These are phyloP conservation scores for Hyles lineata DNA, from an alignment of 2,888 invertebrate species.

Conservation along the genomic window DNA sequence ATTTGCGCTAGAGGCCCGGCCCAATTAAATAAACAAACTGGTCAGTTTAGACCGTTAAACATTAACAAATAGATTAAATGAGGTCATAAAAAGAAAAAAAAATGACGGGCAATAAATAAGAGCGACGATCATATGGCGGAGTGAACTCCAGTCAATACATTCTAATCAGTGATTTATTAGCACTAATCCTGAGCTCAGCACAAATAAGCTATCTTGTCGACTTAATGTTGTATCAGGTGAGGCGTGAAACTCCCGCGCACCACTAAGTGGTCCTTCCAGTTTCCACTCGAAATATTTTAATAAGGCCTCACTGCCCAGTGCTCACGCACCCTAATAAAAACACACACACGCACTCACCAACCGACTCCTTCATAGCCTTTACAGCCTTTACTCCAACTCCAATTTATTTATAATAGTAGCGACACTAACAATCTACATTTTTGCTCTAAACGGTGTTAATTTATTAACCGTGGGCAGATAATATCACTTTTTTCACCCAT, in stretches of 20 bases:
- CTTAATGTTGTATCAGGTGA: constrained; percentile 84
- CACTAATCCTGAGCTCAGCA: constrained; percentile 83
- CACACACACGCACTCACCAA: constrained; percentile 73
- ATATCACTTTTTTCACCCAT: constrained; percentile 84
- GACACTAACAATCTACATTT: constrained; percentile 84
- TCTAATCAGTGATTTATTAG: constrained; percentile 85
- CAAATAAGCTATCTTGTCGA: constrained; percentile 85
- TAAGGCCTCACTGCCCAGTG: constrained; percentile 83
- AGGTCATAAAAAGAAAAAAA: constrained; percentile 73
- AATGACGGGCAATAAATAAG: constrained; percentile 74
- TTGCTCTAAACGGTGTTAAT: constrained; percentile 85
- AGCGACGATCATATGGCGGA: constrained; percentile 69
- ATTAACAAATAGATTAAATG: constrained; percentile 72
- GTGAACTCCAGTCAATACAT: constrained; percentile 84
- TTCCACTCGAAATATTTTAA: constrained; percentile 85
- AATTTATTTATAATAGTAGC: constrained; percentile 83
- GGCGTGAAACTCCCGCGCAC: constrained; percentile 85
- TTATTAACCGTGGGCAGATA: constrained; percentile 85
- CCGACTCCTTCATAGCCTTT: constrained; percentile 67
- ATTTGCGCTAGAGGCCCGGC: constrained; percentile 61
- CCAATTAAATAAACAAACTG: constrained; percentile 71
- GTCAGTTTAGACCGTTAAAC: constrained; percentile 63
- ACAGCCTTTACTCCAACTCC: constrained; percentile 65
- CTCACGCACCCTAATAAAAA: constrained; percentile 84
- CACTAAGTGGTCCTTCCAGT: constrained; percentile 85